Evolutionary conservation across 2,113 vertebrate species (phyloP).

Genomic region (Rhinopomastus cyanomelas): DNA sequence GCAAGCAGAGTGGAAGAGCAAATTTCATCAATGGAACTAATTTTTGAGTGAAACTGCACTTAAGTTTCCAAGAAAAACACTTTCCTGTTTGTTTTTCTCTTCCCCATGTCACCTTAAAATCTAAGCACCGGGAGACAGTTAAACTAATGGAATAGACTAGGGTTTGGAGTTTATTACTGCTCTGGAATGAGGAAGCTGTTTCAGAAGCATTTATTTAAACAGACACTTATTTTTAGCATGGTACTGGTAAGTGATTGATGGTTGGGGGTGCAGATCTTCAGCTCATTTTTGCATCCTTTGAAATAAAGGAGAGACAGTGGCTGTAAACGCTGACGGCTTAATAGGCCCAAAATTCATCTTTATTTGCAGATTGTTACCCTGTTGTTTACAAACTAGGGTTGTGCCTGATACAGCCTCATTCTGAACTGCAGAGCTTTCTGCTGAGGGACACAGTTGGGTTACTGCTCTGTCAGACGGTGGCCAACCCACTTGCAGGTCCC

Average conservation of each 20-base stretch:
- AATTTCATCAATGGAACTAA: background rate
- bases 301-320: background rate
- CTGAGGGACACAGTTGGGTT: rapidly evolving
- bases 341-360: background rate
- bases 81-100: background rate
- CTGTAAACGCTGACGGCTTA: background rate
- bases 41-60: background rate
- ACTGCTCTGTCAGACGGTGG: background rate
- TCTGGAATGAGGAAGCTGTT: background rate
- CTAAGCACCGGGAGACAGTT: background rate
- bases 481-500: background rate
- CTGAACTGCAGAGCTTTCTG: background rate
- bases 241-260: background rate
- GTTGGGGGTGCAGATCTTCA: background rate
- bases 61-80: background rate
- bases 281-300: background rate
- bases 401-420: background rate
- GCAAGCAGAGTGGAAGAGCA: background rate
- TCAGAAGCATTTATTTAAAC: background rate
- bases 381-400: background rate
- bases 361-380: background rate
- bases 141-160: background rate
- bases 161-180: background rate
- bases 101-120: background rate
- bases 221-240: background rate